Percentiles rank a stretch among this genome's conserved stretches.
Conservation (phyloP, 2,888 invertebrate genomes). For the Prosopocoilus inquinatus region DNA sequence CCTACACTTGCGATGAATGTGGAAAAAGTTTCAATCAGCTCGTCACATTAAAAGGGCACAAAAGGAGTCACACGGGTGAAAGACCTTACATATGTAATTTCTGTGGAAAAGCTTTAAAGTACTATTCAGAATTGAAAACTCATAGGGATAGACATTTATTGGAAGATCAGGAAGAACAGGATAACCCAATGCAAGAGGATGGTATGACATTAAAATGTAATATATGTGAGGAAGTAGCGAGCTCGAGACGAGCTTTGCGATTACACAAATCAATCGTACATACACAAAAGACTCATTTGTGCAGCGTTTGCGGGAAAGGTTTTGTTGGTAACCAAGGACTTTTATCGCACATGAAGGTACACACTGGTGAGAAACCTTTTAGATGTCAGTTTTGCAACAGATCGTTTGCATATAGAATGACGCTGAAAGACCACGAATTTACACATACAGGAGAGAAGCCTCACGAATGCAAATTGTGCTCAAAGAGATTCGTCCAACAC, state of each 20-base stretch:
- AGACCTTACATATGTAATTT: slow-evolving; percentile 18
- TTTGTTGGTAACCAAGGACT: slow-evolving; percentile 14
- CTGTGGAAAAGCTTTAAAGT: slow-evolving; percentile 21
- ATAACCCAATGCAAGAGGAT: neutral
- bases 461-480: slow-evolving; percentile 22
- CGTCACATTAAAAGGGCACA: slow-evolving; percentile 15
- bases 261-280: slow-evolving; percentile 9
- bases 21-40: slow-evolving; percentile 22
- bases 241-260: slow-evolving; percentile 1
- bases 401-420: slow-evolving; percentile 37
- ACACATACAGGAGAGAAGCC: slow-evolving; percentile 42
- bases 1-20: slow-evolving; percentile 22
- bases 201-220: slow-evolving; percentile 5
- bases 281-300: slow-evolving; percentile 18
- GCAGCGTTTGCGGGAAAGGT: slow-evolving; percentile 23
- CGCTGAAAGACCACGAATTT: slow-evolving; percentile 38
- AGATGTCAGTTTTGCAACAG: slow-evolving; percentile 39
- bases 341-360: slow-evolving; percentile 27
- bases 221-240: slow-evolving; percentile 7
- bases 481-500: slow-evolving; percentile 18
- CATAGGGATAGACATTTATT: slow-evolving; percentile 1
- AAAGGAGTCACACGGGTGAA: slow-evolving; percentile 13
- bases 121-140: neutral
- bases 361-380: slow-evolving; percentile 40
- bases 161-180: neutral